Base-by-base conservation (phyloP, 1,140 invertebrate genomes). In the Monomorium pharaonis region DNA sequence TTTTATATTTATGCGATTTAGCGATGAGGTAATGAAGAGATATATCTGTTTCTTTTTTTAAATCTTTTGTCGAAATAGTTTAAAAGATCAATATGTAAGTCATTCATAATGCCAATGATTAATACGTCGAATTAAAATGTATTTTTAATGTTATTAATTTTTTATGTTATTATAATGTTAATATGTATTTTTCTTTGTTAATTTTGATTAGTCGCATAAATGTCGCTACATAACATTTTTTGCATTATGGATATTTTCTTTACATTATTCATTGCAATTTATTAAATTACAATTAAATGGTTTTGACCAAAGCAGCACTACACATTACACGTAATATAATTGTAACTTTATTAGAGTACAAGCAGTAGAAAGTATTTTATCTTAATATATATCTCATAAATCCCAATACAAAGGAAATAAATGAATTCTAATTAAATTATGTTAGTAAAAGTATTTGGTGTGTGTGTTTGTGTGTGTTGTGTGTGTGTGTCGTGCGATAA, bases 331-430 rank as follows among this genome's bases (percentile, higher is more conserved):
- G 51, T 24, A 56, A 49, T 44, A 3, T 30, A 47, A n/a, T 24
- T 37, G 10, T 16, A 47, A 44, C 0, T 77, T 77, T 47, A 62
- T 51, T 63, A 63, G 5, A 65, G 16, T 67, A n/a, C n/a, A 67
- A 78, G 54, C 27, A 78, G 44, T 78, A 51, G 44, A 16, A 83
- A 56, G 6, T 83, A 83, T 70, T 81, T 63, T 16, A 9, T 37
- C 4, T 75, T 18, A 18, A 63, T 10, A 9, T 9, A 54, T 69
- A 16, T 24, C 33, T 1, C n/a, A 54, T 33, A 49, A 69, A 37
- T 75, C 37, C 21, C 7, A 14, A 76, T 21, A 18, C 3, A 30
- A 62, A 74, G 9, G 54, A 74, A 65, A 47, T 62, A 12, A 63
- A 65, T 72, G 37, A 54, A 9, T 54, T 65, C 54, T n/a, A 69